A percentile compares a stretch with the other conserved stretches of the same genome.
phyloP scores from a whole-genome alignment of 1,140 invertebrate genomes.

The Drosophila repleta region DNA sequence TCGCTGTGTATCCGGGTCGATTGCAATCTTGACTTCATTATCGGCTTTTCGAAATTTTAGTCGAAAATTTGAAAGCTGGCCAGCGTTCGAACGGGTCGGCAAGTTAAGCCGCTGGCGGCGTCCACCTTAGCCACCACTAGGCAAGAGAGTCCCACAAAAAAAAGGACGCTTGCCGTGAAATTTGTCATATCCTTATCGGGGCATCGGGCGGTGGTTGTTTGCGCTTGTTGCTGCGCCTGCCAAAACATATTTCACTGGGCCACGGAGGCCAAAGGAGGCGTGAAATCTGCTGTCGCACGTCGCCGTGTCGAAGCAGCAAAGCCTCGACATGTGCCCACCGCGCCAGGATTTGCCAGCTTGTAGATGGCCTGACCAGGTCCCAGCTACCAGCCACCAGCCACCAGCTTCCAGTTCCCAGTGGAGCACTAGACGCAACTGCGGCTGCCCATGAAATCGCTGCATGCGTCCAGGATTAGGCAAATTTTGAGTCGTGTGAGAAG shows the following conservation, averaged over 20 bases:
- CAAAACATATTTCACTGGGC: conserved; percentile 36
- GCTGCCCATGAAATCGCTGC: conserved; percentile 62
- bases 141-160: not conserved
- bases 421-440: conserved; percentile 29
- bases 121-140: conserved; percentile 58
- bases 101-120: conserved; percentile 72
- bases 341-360: conserved; percentile 27
- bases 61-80: conserved; percentile 43
- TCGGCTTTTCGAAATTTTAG: conserved; percentile 48
- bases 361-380: not conserved
- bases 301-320: conserved; percentile 52
- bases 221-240: conserved; percentile 12
- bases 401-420: conserved; percentile 29
- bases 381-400: conserved; percentile 4
- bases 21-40: conserved; percentile 76
- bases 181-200: conserved; percentile 78
- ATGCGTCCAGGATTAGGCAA: conserved; percentile 65
- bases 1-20: conserved; percentile 38
- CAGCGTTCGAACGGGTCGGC: conserved; percentile 7
- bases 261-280: conserved; percentile 57
- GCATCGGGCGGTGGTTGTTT: conserved; percentile 53
- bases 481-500: conserved; percentile 20
- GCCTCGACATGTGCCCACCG: conserved; percentile 24
- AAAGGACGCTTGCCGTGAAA: conserved; percentile 49
- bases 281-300: conserved; percentile 57